These are phyloP conservation scores for Tachina fera DNA, from an alignment of 2,888 invertebrate species.

Conservation along the genomic window DNA sequence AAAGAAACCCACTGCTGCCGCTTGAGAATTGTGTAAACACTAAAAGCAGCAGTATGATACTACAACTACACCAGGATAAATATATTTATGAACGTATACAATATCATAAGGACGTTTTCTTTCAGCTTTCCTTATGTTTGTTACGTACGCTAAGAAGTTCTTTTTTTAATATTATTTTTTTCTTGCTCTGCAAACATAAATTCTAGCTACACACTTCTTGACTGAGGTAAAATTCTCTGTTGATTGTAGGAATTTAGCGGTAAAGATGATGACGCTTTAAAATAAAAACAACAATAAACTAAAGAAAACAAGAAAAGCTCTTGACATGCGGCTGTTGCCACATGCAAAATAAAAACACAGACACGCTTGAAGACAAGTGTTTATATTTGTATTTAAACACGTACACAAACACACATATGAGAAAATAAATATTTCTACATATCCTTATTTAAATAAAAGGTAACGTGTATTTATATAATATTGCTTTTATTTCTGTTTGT, in stretches of 20 bases:
- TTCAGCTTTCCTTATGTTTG: constrained; percentile 25
- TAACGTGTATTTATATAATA: constrained; percentile 11
- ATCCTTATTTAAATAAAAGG: constrained; percentile 31
- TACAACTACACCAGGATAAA: constrained; percentile 4
- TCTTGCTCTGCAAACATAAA: background rate
- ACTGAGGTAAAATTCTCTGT: constrained; percentile 41
- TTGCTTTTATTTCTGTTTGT: constrained; percentile 34
- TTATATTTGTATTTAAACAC: constrained; percentile 63
- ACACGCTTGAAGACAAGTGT: constrained; percentile 67
- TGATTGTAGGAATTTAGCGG: constrained; percentile 65
- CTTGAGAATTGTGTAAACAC: constrained; percentile 60
- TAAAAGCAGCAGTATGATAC: constrained; percentile 29
- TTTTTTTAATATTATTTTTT: background rate
- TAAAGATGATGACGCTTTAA: constrained; percentile 68
- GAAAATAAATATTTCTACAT: constrained; percentile 20
- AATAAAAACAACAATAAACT: constrained; percentile 37
- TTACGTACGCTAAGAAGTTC: constrained; percentile 15
- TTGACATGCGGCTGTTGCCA: constrained; percentile 71
- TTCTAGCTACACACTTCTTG: background rate
- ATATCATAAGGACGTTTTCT: constrained; percentile 37
- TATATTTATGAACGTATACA: background rate
- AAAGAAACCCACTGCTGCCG: constrained; percentile 48
- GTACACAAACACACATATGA: background rate
- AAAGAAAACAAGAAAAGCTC: constrained; percentile 51
- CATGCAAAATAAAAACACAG: constrained; percentile 66